These are phyloP conservation scores for Myanophis thanlyinensis DNA, from an alignment of 2,113 vertebrate genomes.

Conservation along the genomic window DNA sequence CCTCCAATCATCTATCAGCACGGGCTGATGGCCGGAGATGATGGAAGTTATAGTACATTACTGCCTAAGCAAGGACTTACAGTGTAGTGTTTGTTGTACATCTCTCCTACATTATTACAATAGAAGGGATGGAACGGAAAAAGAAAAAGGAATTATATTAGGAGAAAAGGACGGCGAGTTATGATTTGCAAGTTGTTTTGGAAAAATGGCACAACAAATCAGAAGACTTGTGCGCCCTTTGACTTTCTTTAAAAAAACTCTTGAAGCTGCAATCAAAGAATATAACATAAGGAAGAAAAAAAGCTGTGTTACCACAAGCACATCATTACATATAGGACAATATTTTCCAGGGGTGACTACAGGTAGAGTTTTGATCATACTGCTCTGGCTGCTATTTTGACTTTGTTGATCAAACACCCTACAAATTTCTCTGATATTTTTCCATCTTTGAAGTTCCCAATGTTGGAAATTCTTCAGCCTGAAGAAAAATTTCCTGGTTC, in stretches of 20 bases:
- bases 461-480: background rate
- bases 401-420: background rate
- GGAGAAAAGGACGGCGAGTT: background rate
- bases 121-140: background rate
- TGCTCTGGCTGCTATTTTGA: background rate
- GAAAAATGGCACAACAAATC: background rate
- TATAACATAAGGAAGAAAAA: background rate
- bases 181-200: background rate
- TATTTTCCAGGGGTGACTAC: background rate
- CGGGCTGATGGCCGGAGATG: background rate
- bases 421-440: background rate
- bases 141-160: background rate
- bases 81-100: background rate
- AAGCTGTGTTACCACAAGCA: background rate
- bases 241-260: background rate
- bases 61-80: background rate
- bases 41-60: background rate
- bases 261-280: background rate
- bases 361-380: background rate
- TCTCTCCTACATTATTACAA: background rate
- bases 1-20: background rate
- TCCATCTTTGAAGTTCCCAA: background rate
- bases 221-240: background rate
- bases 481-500: background rate
- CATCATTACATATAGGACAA: background rate